Conservation (phyloP, 1,140 invertebrate genomes). For the Heliconius eleuchia region DNA sequence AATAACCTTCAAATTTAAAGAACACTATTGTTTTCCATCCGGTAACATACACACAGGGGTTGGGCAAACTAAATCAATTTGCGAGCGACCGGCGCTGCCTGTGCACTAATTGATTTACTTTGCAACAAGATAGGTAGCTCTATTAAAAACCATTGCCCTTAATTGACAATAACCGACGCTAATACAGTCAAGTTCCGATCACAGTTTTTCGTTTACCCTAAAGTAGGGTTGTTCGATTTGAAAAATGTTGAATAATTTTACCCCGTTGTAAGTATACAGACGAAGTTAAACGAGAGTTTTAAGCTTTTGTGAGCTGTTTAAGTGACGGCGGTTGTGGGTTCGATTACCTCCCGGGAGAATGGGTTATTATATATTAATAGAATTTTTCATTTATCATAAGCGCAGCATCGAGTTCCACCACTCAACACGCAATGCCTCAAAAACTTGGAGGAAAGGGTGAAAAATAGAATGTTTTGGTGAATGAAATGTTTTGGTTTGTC, state of each 20-base stretch:
- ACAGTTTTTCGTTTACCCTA: neutral
- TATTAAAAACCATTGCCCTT: slow-evolving; percentile 68
- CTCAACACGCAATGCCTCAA: no score
- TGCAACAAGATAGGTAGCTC: slow-evolving; percentile 66
- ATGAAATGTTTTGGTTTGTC: no score
- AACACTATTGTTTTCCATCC: neutral
- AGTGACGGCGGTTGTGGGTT: no score
- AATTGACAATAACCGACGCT: slow-evolving; percentile 53
- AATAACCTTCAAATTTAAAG: neutral
- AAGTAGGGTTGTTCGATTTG: neutral
- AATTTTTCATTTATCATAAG: no score
- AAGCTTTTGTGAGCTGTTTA: neutral
- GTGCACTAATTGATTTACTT: slow-evolving; percentile 75
- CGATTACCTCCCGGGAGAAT: no score
- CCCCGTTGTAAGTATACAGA: neutral
- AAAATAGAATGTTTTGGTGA: no score
- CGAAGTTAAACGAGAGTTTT: neutral
- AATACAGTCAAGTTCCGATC: neutral
- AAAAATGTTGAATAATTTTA: neutral
- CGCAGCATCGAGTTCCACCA: no score
- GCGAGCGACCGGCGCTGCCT: slow-evolving; percentile 46
- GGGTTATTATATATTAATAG: no score
- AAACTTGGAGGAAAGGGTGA: no score
- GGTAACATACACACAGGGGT: slow-evolving; percentile 45
- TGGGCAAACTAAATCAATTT: slow-evolving; percentile 70